Base-by-base conservation (phyloP, 1,140 invertebrate genomes). In the Anoplolepis gracilipes region DNA sequence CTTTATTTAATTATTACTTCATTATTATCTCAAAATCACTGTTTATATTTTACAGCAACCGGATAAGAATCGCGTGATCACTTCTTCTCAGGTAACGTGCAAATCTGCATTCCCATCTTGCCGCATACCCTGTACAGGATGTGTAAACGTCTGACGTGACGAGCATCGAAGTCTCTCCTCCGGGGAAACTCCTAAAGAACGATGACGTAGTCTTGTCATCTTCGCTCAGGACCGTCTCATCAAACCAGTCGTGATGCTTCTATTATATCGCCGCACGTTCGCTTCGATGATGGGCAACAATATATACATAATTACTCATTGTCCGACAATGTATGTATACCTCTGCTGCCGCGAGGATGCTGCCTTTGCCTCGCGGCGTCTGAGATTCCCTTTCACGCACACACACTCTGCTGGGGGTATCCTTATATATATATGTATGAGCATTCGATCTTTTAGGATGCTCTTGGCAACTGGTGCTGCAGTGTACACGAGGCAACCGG, bases 341-440 rank as follows among this genome's bases (percentile, higher is more conserved):
- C n/a, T 33, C 33, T 39, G 10, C 42, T 28, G 70, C 36, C 36
- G 49, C 67, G 70, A 69, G 30, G 84, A 88, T 86, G 70, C 72
- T 61, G n/a, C 61, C 85, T 55, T 55, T 3, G 73, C 81, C 46
- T 62, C 59, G 82, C 61, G 59, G 81, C 72, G 16, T 53, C n/a
- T 22, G 33, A 36, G 57, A 49, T 49, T 76, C 79, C 88, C 87
- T 89, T 89, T 89, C 88, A 89, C 88, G 16, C 13, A 19, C 16
- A 49, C 16, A 49, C 46, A 49, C 13, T 5, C 3, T n/a, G 85
- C 11, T 42, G 77, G 87, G 81, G 73, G 62, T 84, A 88, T 87
- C 87, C 87, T 88, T 88, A 86, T 86, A 88, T 75, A 89, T 89
- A 84, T 76, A 75, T 73, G 88, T 89, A 89, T 6, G 82, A 87